Evolutionary conservation across 1,140 invertebrate species (phyloP), one percentile per base, ranked within the genome.

Genomic region (Psilanteris sp.): DNA sequence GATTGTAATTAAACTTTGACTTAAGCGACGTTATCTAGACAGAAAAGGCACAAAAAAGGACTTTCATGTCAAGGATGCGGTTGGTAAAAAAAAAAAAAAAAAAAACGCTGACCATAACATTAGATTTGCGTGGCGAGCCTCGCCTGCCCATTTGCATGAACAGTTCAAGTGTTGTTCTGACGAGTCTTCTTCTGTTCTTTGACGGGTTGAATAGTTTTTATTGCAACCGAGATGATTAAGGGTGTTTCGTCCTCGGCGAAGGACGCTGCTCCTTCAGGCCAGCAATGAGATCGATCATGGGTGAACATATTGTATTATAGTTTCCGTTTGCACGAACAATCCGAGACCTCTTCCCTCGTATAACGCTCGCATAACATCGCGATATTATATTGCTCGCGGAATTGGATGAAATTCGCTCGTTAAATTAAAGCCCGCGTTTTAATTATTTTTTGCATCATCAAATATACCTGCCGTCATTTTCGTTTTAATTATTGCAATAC

Each of bases 251-350:
- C 57, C 59, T 57, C 59, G 52, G 59, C 43, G 59, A 73, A 73
- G 70, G 70, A 57, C 70, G 70, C 59, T 50, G 24, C 41, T 64
- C 27, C 41, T 62, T n/a, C 50, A 37, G 16, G 48, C 55, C 48
- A 36, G 57, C 59, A 64, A 64, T 43, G 52, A 64, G 70, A 73
- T 73, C 59, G 70, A 73, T 73, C 70, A 73, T 73, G 70, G 52
- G 70, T 66, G 59, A 73, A 73, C 70, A 66, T 66, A 34, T 50
- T 20, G 57, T 41, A 50, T 62, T 62, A 55, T 50, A 34, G 24
- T 72, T 41, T 62, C 32, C 39, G 57, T 43, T 67, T 39, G 41
- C 24, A 13, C 31, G 20, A 50, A 32, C 59, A 41, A 50, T 36
- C 7, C 36, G 34, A 26, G 9, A 24, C 5, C 29, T 20, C 43